phyloP scores from a whole-genome alignment of 2,797 vertebrate genomes.

The Ficedula albicollis region DNA sequence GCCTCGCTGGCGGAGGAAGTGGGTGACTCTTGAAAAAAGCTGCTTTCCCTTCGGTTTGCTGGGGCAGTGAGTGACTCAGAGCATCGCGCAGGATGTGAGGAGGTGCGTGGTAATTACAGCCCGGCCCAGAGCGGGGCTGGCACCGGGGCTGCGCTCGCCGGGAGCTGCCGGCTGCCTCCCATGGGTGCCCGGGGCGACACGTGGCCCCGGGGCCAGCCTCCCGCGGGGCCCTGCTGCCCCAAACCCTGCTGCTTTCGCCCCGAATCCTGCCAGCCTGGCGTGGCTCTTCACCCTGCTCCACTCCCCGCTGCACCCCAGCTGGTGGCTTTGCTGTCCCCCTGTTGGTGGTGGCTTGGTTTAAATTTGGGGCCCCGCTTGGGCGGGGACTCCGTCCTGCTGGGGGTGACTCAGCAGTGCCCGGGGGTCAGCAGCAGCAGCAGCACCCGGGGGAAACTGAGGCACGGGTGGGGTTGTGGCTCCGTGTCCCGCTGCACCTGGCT shows the following conservation, averaged over 20 bases:
- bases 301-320: too few relatives aligned
- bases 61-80: slow-evolving; percentile 59
- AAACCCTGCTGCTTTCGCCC: fast-evolving
- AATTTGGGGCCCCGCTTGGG: not conserved
- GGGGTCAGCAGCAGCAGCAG: not conserved
- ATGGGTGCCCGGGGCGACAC: not conserved
- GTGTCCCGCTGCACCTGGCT: not conserved
- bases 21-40: not conserved
- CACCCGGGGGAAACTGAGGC: not conserved
- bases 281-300: fast-evolving
- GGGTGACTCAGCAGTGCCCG: not conserved
- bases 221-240: not conserved
- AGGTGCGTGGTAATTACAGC: slow-evolving; percentile 48
- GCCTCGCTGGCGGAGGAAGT: slow-evolving; percentile 8
- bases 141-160: not conserved
- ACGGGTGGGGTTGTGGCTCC: fast-evolving
- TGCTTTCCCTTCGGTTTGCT: not conserved
- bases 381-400: not conserved
- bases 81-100: slow-evolving; percentile 42
- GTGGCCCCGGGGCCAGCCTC: not conserved
- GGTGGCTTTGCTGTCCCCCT: not conserved
- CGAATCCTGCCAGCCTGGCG: fast-evolving
- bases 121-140: not conserved
- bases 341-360: not conserved
- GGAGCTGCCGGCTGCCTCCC: not conserved